Evolutionary conservation across 2,113 vertebrate genomes (phyloP).

Genomic region (Caranx melampygus): DNA sequence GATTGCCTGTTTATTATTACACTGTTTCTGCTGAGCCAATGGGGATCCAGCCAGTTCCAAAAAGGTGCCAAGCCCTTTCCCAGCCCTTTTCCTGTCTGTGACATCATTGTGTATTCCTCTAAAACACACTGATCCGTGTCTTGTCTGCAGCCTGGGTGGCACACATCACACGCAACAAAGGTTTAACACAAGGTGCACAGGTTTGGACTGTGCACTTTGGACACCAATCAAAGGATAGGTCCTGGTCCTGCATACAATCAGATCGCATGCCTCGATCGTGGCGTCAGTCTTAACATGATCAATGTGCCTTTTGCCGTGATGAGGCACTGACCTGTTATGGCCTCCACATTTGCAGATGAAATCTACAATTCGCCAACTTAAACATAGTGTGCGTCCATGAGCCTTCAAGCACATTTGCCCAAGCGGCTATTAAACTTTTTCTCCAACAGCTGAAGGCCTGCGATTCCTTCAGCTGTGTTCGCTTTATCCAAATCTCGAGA

Average conservation of each 20-base stretch:
- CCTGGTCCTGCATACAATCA: constrained; percentile 82
- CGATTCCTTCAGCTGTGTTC: neutral
- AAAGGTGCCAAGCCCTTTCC: constrained; percentile 91
- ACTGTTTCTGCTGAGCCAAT: constrained; percentile 92
- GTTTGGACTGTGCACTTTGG: constrained; percentile 86
- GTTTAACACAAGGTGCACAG: constrained; percentile 89
- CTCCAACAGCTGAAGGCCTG: neutral
- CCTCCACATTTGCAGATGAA: constrained; percentile 44
- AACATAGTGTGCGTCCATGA: constrained; percentile 48
- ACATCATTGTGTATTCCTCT: constrained; percentile 95
- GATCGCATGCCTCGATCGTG: constrained; percentile 31
- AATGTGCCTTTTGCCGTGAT: constrained; percentile 38
- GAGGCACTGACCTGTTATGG: constrained; percentile 50
- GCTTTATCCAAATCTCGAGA: constrained; percentile 19
- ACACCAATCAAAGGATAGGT: constrained; percentile 83
- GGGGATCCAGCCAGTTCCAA: constrained; percentile 89
- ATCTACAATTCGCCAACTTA: constrained; percentile 56
- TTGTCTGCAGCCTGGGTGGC: constrained; percentile 97
- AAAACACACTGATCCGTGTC: constrained; percentile 91
- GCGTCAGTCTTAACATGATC: constrained; percentile 35
- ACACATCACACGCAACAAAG: constrained; percentile 84
- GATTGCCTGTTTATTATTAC: constrained; percentile 99
- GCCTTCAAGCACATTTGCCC: constrained; percentile 38
- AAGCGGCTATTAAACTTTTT: constrained; percentile 43
- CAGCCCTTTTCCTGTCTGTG: constrained; percentile 93